Base-by-base conservation (phyloP, 1,140 invertebrate genomes). In the Epicauta chinensis region DNA sequence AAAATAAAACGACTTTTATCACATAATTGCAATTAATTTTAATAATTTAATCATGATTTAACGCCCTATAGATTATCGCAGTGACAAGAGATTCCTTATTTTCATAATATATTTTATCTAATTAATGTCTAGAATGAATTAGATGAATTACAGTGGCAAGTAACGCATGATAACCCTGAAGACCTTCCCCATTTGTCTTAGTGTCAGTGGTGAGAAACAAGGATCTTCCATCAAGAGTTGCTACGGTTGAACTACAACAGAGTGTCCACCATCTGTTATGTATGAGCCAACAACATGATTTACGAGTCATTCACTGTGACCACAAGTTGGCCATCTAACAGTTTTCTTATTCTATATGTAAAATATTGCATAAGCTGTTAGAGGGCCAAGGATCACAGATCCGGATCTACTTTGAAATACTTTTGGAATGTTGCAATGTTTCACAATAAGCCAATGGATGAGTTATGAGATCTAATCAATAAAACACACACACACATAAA, bases 151-250 rank as follows among this genome's bases (percentile, higher is more conserved):
- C 29, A 35, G 16, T 34, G 37, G 36, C 40, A 49, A 56, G 58
- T 60, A 53, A 60, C 53, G 55, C 53, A 60, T 60, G 51, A 60
- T 60, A 56, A 60, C 58, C 23, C 58, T 48, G 35, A 56, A 54
- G 58, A 60, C 58, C 58, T 56, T 7, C 38, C 38, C 53, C 49
- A 60, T 60, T 60, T 51, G 54, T 60, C 58, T 56, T 56, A 42
- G 48, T 54, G 54, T 53, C 51, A 49, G 54, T 48, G 37, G 41
- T 49, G 44, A 39, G 52, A 54, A 60, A 56, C 51, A 56, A 56
- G 58, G 44, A 44, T 50, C 55, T 56, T 56, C 55, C 55, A 56
- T 56, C 55, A 52, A n/a, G 55, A 32, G 44, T 36, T 30, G 36
- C 31, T 36, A 41, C 36, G 50, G 44, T 30, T 44, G 40, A 49